Conservation (phyloP, 2,113 vertebrate genomes). For the Mohoua ochrocephala region DNA sequence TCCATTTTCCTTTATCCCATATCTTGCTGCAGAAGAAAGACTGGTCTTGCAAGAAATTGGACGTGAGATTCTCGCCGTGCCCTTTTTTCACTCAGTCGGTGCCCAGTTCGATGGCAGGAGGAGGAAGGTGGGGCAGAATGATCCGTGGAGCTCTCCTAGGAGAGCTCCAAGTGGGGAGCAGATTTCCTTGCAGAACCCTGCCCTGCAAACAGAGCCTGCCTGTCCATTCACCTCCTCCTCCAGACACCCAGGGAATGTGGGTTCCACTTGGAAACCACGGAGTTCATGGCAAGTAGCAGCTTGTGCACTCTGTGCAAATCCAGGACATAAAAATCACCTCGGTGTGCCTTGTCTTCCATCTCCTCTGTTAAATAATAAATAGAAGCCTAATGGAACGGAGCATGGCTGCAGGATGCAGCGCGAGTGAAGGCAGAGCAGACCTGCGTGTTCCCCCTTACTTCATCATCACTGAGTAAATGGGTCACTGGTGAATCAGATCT, state of each 20-base stretch:
- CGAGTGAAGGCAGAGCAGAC: neutral
- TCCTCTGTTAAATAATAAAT: neutral
- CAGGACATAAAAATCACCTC: neutral
- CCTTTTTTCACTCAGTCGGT: neutral
- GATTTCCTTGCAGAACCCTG: neutral
- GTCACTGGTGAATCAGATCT: slow-evolving; percentile 18
- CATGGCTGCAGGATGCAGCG: neutral
- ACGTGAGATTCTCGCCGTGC: accelerated
- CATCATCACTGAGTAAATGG: slow-evolving; percentile 44
- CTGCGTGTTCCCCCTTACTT: neutral
- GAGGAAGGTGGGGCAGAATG: neutral
- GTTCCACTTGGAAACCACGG: neutral
- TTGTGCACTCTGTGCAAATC: neutral
- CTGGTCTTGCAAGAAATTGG: neutral
- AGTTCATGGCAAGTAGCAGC: neutral
- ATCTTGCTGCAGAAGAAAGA: neutral
- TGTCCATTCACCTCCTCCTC: neutral
- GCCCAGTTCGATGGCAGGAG: neutral
- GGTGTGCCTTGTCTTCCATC: neutral
- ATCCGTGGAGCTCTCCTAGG: neutral
- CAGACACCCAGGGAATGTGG: neutral
- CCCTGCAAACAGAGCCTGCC: neutral
- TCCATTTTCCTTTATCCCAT: neutral
- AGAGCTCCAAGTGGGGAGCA: neutral
- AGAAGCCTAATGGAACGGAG: neutral